Evolutionary conservation across 2,888 invertebrate species (phyloP).

Genomic region (Yponomeuta cagnagella): DNA sequence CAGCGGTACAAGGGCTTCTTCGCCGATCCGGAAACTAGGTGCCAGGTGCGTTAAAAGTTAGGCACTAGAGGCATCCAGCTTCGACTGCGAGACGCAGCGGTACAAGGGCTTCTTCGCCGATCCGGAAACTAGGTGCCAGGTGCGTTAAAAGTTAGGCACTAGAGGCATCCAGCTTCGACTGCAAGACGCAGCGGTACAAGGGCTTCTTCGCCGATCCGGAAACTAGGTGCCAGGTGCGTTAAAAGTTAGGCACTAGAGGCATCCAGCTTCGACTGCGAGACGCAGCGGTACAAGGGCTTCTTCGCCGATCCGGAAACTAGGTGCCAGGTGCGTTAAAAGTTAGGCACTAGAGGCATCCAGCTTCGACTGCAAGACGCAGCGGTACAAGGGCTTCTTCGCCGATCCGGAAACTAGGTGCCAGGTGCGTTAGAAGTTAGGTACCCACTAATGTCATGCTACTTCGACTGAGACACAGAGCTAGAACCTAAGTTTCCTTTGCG

Average conservation of each 20-base stretch:
- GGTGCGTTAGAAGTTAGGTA: conserved; percentile 53
- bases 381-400: conserved; percentile 79
- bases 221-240: conserved; percentile 86
- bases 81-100: conserved; percentile 88
- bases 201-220: conserved; percentile 94
- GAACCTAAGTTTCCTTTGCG: conserved; percentile 89
- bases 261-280: conserved; percentile 87
- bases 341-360: too few relatives aligned
- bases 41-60: conserved; percentile 77
- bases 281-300: conserved; percentile 64
- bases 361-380: conserved; percentile 83
- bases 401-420: conserved; percentile 92
- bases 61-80: conserved; percentile 74
- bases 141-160: conserved; percentile 35
- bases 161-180: conserved; percentile 82
- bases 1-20: conserved; percentile 94
- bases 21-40: conserved; percentile 90
- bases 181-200: conserved; percentile 90
- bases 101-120: conserved; percentile 95
- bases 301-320: conserved; percentile 91
- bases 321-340: conserved; percentile 79
- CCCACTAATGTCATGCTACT: conserved; percentile 33
- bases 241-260: conserved; percentile 34
- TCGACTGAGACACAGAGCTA: conserved; percentile 79
- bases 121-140: conserved; percentile 90